Conservation (phyloP, 2,113 vertebrate species). For the Rhagologus leucostigma region DNA sequence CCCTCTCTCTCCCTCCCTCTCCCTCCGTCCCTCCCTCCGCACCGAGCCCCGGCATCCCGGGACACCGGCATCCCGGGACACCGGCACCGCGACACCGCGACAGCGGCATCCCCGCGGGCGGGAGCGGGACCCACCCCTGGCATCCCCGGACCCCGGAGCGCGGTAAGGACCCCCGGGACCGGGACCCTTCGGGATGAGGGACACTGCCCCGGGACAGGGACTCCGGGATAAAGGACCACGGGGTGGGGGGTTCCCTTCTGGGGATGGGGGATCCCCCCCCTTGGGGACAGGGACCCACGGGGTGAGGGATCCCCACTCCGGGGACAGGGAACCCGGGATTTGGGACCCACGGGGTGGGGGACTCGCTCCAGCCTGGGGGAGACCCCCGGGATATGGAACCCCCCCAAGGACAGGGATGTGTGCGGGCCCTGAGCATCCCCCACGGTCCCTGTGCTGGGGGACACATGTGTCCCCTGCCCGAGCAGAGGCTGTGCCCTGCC, state of each 20-base stretch:
- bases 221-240: not conserved
- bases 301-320: not conserved
- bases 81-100: not conserved
- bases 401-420: not conserved
- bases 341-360: not conserved
- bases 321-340: not conserved
- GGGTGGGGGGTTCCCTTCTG: not conserved
- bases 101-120: not conserved
- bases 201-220: not conserved
- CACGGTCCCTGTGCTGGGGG: not conserved
- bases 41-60: not conserved
- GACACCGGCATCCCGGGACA: not conserved
- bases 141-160: not conserved
- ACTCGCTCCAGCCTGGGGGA: not conserved
- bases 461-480: not conserved
- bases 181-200: not conserved
- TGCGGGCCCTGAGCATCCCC: not conserved
- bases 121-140: not conserved
- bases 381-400: not conserved
- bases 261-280: not conserved
- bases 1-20: not conserved
- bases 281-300: not conserved
- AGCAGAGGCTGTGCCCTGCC: not conserved
- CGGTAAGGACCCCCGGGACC: not conserved
- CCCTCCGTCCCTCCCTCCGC: not conserved